These are phyloP conservation scores for Caenorhabditis elegans DNA, from an alignment of 1,140 invertebrate genomes.

Conservation along the genomic window WBcel235 BX284602.5:13690001-13690500, in stretches of 20 bases:
- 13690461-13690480: conserved; percentile 70
- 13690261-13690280: conserved; percentile 97
- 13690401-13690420: conserved; percentile 77
- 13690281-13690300: conserved; percentile 96
- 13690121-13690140: conserved; percentile 91
- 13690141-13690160: conserved; percentile 80
- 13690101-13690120: conserved; percentile 92
- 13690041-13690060: conserved; percentile 80
- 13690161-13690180: conserved; percentile 81
- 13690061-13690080: conserved; percentile 99
- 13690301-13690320: conserved; percentile 83
- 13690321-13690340: conserved; percentile 79
- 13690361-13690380: conserved; percentile 78
- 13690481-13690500: conserved; percentile 75
- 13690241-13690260: conserved; percentile 72
- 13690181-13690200: conserved; percentile 89
- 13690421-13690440: conserved; percentile 70
- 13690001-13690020: conserved; percentile 94
- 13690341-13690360: conserved; percentile 87
- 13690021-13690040: conserved; percentile 87
- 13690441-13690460: conserved; percentile 69
- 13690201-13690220: conserved; percentile 97
- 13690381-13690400: conserved; percentile 82
- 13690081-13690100: conserved; percentile 96
- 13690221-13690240: conserved; percentile 92